Conservation (phyloP, 2,888 invertebrate species). For the Mystacides longicornis region DNA sequence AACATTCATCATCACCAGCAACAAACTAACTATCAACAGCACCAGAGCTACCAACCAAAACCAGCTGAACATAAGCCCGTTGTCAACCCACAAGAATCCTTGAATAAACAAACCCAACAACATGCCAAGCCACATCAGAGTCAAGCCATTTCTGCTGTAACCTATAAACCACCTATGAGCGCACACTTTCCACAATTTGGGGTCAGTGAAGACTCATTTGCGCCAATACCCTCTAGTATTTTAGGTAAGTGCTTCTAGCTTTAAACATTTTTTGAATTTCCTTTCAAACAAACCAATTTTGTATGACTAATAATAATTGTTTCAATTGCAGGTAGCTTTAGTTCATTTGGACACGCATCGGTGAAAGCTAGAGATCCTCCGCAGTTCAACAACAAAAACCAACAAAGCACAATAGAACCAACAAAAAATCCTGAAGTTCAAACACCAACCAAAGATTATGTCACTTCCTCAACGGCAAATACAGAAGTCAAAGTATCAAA, state of each 20-base stretch:
- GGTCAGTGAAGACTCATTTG: constrained; percentile 34
- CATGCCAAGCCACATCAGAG: constrained; percentile 30
- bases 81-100: constrained; percentile 33
- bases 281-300: neutral
- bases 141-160: constrained; percentile 27
- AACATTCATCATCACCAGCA: neutral
- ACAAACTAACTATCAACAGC: neutral
- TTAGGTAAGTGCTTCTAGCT: no score
- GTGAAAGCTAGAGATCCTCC: constrained; percentile 47
- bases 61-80: constrained; percentile 37
- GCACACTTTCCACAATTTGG: constrained; percentile 36
- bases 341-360: constrained; percentile 51
- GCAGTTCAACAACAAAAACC: constrained; percentile 25
- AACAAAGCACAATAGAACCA: constrained; percentile 29
- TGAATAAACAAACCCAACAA: constrained; percentile 26
- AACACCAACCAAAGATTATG: constrained; percentile 35
- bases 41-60: neutral
- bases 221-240: constrained; percentile 38
- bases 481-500: constrained; percentile 32
- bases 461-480: constrained; percentile 37
- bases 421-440: constrained; percentile 29
- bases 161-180: constrained; percentile 24
- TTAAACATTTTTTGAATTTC: no score
- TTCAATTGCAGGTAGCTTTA: constrained; percentile 46
- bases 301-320: neutral